A percentile compares a stretch with the other conserved stretches of the same genome.
These are phyloP conservation scores for Epirrita christyi DNA, from an alignment of 2,888 invertebrate genomes.

Conservation along the genomic window DNA sequence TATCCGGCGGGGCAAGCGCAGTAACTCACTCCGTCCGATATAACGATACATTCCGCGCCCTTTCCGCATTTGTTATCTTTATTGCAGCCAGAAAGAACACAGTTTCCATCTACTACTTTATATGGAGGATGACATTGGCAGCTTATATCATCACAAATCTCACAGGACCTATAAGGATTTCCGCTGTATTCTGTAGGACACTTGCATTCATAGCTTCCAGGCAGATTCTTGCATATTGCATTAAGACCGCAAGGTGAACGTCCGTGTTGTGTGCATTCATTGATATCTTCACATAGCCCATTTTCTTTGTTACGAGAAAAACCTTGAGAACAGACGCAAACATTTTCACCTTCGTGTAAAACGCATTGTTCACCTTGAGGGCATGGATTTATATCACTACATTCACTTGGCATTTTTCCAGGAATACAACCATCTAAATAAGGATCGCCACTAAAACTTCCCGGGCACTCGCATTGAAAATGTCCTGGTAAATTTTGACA, in stretches of 20 bases:
- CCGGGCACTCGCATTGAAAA: constrained; percentile 95
- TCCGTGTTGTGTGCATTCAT: constrained; percentile 92
- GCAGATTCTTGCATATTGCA: constrained; percentile 95
- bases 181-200: constrained; percentile 95
- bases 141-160: constrained; percentile 92
- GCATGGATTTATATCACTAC: constrained; percentile 91
- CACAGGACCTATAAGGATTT: constrained; percentile 94
- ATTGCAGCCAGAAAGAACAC: constrained; percentile 93
- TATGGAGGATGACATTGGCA: constrained; percentile 96
- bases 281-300: constrained; percentile 92
- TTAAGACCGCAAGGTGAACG: constrained; percentile 94
- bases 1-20: constrained; percentile 96
- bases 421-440: constrained; percentile 91
- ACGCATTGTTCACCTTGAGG: constrained; percentile 94
- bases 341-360: constrained; percentile 90
- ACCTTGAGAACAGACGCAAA: constrained; percentile 95
- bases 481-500: constrained; percentile 95
- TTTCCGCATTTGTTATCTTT: constrained; percentile 92
- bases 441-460: constrained; percentile 92
- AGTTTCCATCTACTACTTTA: constrained; percentile 92
- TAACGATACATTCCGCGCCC: constrained; percentile 95
- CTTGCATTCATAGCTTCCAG: constrained; percentile 96
- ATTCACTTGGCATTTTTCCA: constrained; percentile 87
- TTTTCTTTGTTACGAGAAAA: constrained; percentile 90
- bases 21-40: constrained; percentile 95